Conservation (phyloP, 2,888 invertebrate genomes). For the Abrostola triplasia region DNA sequence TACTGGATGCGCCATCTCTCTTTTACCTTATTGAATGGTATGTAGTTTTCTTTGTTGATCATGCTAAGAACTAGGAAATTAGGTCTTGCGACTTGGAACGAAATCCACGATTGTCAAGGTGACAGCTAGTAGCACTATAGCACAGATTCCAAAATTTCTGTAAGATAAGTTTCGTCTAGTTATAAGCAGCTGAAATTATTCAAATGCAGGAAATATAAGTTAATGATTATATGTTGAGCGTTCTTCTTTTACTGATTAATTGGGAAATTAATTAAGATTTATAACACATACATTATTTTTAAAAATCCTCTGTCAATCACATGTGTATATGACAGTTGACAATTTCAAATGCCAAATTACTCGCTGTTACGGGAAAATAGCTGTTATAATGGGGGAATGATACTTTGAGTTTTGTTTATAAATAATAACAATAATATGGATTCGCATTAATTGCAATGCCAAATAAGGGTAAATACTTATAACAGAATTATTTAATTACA, state of each 20-base stretch:
- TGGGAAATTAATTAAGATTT: too few species aligned
- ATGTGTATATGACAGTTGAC: conserved; percentile 2
- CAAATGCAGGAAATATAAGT: too few species aligned
- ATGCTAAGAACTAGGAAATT: neutral
- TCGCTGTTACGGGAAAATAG: conserved; percentile 1
- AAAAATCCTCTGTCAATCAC: neutral
- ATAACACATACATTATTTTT: too few species aligned
- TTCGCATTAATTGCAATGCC: conserved; percentile 56
- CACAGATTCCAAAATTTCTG: neutral
- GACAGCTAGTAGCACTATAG: neutral
- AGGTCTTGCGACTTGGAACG: neutral
- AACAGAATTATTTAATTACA: neutral
- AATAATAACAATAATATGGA: neutral
- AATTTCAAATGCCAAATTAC: neutral
- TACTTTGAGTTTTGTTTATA: conserved; percentile 1
- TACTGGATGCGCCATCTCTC: neutral
- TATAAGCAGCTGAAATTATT: too few species aligned
- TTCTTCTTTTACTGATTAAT: too few species aligned
- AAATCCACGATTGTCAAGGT: neutral
- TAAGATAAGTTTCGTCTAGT: too few species aligned
- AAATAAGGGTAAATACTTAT: conserved; percentile 62
- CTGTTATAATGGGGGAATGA: neutral
- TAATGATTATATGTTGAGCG: too few species aligned
- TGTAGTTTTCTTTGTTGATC: neutral
- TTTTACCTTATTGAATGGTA: conserved; percentile 1